Evolutionary conservation across 2,797 vertebrate genomes (phyloP).

Genomic region (Alauda arvensis): DNA sequence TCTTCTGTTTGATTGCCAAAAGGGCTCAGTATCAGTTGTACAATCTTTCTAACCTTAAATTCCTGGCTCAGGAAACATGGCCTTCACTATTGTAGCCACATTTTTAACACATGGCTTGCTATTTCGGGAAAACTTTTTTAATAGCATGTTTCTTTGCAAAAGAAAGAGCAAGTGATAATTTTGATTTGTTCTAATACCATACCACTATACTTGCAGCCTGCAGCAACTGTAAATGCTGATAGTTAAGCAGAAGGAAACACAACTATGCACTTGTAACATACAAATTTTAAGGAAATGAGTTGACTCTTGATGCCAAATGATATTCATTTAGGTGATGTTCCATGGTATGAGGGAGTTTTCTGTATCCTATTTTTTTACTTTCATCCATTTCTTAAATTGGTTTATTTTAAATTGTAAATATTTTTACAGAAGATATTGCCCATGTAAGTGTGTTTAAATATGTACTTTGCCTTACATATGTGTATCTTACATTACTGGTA

Average conservation of each 20-base stretch:
- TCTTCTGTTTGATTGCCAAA: constrained; percentile 67
- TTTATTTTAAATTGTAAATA: constrained; percentile 71
- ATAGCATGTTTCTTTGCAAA: constrained; percentile 55
- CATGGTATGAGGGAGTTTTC: constrained; percentile 65
- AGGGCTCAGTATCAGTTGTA: constrained; percentile 73
- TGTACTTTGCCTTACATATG: constrained; percentile 74
- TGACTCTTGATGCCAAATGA: constrained; percentile 67
- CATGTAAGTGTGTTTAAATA: constrained; percentile 69
- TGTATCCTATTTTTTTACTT: constrained; percentile 66
- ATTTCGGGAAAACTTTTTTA: constrained; percentile 44
- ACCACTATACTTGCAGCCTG: constrained; percentile 62
- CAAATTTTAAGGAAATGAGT: constrained; percentile 64
- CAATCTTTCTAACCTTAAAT: constrained; percentile 67
- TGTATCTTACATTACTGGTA: constrained; percentile 69
- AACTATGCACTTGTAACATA: constrained; percentile 78
- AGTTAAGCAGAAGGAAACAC: constrained; percentile 40
- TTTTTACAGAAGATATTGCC: constrained; percentile 68
- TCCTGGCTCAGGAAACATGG: constrained; percentile 77
- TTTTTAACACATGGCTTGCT: constrained; percentile 61
- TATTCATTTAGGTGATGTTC: constrained; percentile 62
- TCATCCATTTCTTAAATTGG: constrained; percentile 64
- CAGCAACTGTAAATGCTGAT: constrained; percentile 58
- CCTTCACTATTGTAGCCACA: constrained; percentile 67
- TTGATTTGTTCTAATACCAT: constrained; percentile 46
- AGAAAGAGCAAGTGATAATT: constrained; percentile 37